These are phyloP conservation scores for Mionectes olivaceus DNA, from an alignment of 2,797 vertebrate genomes.

Conservation along the genomic window DNA sequence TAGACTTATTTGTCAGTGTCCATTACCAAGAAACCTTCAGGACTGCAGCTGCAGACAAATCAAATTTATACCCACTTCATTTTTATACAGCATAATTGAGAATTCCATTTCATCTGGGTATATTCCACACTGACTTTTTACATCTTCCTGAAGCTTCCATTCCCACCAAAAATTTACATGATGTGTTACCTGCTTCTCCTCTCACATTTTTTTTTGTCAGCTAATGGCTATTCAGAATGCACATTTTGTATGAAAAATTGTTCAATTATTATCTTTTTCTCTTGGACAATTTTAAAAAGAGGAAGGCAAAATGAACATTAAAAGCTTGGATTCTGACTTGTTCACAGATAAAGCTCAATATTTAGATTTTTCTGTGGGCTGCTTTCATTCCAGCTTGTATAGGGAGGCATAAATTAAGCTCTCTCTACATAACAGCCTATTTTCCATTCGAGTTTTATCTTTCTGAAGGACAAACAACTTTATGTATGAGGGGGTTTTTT, in stretches of 20 bases:
- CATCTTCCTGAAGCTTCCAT: neutral
- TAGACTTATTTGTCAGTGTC: neutral
- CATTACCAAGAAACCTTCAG: neutral
- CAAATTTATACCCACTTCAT: slow-evolving; percentile 28
- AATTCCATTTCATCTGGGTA: slow-evolving; percentile 11
- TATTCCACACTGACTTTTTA: neutral
- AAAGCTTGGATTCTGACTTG: slow-evolving; percentile 8
- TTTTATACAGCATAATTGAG: neutral
- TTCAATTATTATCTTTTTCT: slow-evolving; percentile 4
- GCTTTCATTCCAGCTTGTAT: neutral
- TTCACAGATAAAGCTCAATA: neutral
- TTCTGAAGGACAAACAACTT: neutral
- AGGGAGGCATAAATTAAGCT: slow-evolving; percentile 10
- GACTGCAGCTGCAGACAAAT: neutral
- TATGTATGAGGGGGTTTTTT: neutral
- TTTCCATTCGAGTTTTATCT: neutral
- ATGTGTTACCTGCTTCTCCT: neutral
- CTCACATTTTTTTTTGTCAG: neutral
- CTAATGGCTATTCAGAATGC: slow-evolving; percentile 20
- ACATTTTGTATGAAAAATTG: neutral
- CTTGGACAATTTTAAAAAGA: neutral
- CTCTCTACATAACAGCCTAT: neutral
- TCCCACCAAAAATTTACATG: slow-evolving; percentile 3
- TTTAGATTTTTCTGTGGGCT: neutral
- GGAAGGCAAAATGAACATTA: slow-evolving; percentile 19